Conservation (phyloP, 2,797 vertebrate species). For the Cyclura pinguis region DNA sequence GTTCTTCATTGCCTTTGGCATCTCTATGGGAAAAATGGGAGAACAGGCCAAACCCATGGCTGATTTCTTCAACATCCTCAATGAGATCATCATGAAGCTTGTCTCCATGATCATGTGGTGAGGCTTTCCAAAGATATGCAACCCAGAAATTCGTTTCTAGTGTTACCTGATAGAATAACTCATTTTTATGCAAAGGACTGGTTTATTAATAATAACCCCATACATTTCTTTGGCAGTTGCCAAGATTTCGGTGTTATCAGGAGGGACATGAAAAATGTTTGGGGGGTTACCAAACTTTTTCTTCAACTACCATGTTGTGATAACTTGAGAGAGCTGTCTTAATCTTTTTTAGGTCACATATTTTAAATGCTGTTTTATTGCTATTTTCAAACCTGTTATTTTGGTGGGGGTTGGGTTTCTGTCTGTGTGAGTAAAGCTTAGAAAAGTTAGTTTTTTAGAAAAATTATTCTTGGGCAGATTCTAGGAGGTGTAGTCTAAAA, state of each 20-base stretch:
- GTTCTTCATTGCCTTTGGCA: slow-evolving; percentile 90
- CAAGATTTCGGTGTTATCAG: background rate
- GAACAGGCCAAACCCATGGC: slow-evolving; percentile 86
- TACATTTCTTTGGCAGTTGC: background rate
- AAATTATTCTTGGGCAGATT: no score
- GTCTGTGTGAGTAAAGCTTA: no score
- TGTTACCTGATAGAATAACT: no score
- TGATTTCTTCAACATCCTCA: slow-evolving; percentile 90
- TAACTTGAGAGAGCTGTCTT: background rate
- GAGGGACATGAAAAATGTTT: background rate
- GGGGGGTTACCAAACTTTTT: background rate
- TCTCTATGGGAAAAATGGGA: slow-evolving; percentile 88
- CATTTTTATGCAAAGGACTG: background rate
- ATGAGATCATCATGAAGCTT: slow-evolving; percentile 91
- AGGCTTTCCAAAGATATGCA: slow-evolving; percentile 52
- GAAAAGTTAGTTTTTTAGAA: no score
- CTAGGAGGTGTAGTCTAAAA: no score
- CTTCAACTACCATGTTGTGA: background rate
- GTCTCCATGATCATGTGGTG: slow-evolving; percentile 90
- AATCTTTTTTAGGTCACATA: background rate
- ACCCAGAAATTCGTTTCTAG: background rate
- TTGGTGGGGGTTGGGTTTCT: background rate
- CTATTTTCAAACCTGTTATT: background rate
- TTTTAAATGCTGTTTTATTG: background rate
- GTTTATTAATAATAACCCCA: background rate